Conservation (phyloP, 2,113 vertebrate genomes). For the Colaptes auratus region DNA sequence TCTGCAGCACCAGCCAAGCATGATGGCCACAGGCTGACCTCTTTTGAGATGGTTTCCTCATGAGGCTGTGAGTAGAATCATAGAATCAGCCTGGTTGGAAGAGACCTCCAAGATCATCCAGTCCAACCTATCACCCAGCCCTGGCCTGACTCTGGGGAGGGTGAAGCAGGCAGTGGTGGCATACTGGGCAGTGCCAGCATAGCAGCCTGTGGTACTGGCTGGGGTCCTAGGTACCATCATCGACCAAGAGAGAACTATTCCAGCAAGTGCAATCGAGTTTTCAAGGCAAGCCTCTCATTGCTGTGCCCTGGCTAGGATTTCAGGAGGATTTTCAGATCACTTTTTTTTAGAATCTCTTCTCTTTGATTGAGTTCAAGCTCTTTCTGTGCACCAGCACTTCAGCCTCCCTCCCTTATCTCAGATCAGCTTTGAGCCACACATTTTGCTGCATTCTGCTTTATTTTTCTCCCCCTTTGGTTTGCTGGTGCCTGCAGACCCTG, state of each 20-base stretch:
- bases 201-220: not conserved
- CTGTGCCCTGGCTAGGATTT: not conserved
- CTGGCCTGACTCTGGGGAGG: not conserved
- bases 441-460: not conserved
- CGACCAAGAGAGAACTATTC: not conserved
- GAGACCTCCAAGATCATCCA: too few species aligned
- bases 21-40: not conserved
- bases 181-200: accelerated
- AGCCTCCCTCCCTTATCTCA: not conserved
- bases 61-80: not conserved
- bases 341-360: not conserved
- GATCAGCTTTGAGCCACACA: not conserved
- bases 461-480: not conserved
- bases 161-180: not conserved
- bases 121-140: too few species aligned
- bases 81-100: too few species aligned
- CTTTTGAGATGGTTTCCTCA: not conserved
- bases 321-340: not conserved
- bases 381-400: not conserved
- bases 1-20: not conserved
- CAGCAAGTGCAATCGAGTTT: not conserved
- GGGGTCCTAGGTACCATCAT: not conserved
- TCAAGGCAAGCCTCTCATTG: not conserved
- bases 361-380: not conserved
- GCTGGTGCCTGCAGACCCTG: not conserved